These are phyloP conservation scores for Pammene aurita DNA, from an alignment of 2,888 invertebrate species.

Conservation along the genomic window DNA sequence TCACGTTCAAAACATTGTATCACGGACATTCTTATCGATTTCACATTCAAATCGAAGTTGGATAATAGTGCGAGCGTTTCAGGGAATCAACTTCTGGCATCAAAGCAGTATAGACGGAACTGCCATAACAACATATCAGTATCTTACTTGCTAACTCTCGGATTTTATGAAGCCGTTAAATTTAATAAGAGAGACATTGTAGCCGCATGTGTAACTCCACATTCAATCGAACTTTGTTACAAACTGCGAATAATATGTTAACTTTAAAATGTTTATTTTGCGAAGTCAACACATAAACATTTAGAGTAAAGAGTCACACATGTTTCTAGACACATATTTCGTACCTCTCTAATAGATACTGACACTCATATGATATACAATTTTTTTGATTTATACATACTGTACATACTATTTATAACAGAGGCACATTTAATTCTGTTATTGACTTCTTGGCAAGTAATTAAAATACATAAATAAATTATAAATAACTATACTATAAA, in stretches of 20 bases:
- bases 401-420: too few relatives aligned
- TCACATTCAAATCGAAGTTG: conserved; percentile 5
- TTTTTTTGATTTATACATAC: too few relatives aligned
- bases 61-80: not conserved
- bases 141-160: conserved; percentile 29
- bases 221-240: conserved; percentile 37
- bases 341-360: conserved; percentile 32
- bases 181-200: conserved; percentile 37
- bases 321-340: conserved; percentile 43
- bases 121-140: conserved; percentile 38
- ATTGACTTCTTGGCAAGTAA: too few relatives aligned
- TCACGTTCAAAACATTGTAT: conserved; percentile 8
- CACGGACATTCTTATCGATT: conserved; percentile 5
- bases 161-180: conserved; percentile 36
- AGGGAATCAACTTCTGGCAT: conserved; percentile 13
- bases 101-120: conserved; percentile 7
- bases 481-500: too few relatives aligned
- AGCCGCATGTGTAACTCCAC: conserved; percentile 17
- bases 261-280: conserved; percentile 43
- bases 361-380: conserved; percentile 3
- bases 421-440: too few relatives aligned
- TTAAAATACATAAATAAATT: too few relatives aligned
- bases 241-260: conserved; percentile 27
- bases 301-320: conserved; percentile 44
- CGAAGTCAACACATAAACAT: conserved; percentile 45